These are phyloP conservation scores for Macrotrachela quadricornifera DNA, from an alignment of 1,140 invertebrate genomes.

Conservation along the genomic window DNA sequence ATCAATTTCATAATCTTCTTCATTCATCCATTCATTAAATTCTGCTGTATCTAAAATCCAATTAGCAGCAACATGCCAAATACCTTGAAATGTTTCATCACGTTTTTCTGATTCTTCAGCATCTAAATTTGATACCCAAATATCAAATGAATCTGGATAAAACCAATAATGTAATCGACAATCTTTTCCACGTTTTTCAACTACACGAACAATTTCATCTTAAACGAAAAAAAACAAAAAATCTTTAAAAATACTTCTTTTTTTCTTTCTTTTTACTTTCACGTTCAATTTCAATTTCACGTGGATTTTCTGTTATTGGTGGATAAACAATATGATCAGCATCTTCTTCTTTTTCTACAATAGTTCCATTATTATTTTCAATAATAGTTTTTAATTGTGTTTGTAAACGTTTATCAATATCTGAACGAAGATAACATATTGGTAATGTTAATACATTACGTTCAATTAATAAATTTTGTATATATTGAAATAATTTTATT, in stretches of 20 bases:
- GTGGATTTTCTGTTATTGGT: background rate
- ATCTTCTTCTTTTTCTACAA: background rate
- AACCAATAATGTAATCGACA: background rate
- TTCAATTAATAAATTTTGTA: too few relatives aligned
- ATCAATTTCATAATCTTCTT: conserved; percentile 8
- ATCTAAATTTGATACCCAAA: conserved; percentile 2
- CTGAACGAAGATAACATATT: too few relatives aligned
- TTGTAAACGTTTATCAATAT: too few relatives aligned
- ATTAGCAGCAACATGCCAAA: conserved; percentile 5
- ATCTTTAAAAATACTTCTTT: too few relatives aligned
- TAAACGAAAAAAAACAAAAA: too few relatives aligned
- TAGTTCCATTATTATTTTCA: conserved; percentile 1
- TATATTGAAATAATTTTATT: too few relatives aligned
- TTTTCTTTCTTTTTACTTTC: too few relatives aligned
- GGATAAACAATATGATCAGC: conserved; percentile 8
- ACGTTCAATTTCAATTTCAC: background rate
- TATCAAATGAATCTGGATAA: conserved; percentile 4
- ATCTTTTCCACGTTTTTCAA: conserved; percentile 2
- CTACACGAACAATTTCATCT: background rate
- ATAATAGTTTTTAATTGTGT: background rate
- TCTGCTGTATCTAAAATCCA: conserved; percentile 5
- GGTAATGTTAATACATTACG: too few relatives aligned
- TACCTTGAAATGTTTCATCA: background rate
- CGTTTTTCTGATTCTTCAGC: background rate
- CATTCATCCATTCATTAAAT: conserved; percentile 9